Conservation (phyloP, 2,888 invertebrate genomes). For the Drosophila dives region DNA sequence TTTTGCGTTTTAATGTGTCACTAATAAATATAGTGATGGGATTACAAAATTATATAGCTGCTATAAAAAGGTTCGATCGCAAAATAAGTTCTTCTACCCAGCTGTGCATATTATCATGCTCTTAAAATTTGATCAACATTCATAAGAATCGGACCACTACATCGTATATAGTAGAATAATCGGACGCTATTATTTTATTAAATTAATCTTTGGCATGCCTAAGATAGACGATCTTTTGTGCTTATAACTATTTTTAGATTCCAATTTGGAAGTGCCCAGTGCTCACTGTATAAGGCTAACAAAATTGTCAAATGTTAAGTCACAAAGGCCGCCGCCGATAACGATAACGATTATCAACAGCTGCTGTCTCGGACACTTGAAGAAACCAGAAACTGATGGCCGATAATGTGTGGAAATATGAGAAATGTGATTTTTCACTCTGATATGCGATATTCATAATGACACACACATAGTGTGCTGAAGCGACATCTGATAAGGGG, state of each 20-base stretch:
- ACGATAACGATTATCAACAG: conserved; percentile 62
- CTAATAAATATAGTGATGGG: background rate
- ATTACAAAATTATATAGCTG: background rate
- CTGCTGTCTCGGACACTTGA: conserved; percentile 44
- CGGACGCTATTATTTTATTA: background rate
- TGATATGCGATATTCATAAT: conserved; percentile 43
- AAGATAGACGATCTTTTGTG: background rate
- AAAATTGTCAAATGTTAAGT: conserved; percentile 7
- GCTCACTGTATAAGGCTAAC: conserved; percentile 1
- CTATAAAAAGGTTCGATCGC: background rate
- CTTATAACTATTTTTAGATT: background rate
- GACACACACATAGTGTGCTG: conserved; percentile 26
- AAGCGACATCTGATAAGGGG: conserved; percentile 47
- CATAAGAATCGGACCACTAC: background rate
- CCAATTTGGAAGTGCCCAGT: background rate
- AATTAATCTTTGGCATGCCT: background rate
- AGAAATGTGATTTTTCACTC: conserved; percentile 59
- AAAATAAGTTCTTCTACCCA: background rate
- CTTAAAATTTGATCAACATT: background rate
- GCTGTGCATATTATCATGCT: background rate
- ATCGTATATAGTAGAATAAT: background rate
- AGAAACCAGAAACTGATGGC: conserved; percentile 59
- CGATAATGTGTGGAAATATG: conserved; percentile 61
- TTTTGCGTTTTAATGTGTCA: too few species aligned
- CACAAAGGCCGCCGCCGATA: conserved; percentile 44